Conservation (phyloP, 2,888 invertebrate genomes). For the Anaspis maculata region DNA sequence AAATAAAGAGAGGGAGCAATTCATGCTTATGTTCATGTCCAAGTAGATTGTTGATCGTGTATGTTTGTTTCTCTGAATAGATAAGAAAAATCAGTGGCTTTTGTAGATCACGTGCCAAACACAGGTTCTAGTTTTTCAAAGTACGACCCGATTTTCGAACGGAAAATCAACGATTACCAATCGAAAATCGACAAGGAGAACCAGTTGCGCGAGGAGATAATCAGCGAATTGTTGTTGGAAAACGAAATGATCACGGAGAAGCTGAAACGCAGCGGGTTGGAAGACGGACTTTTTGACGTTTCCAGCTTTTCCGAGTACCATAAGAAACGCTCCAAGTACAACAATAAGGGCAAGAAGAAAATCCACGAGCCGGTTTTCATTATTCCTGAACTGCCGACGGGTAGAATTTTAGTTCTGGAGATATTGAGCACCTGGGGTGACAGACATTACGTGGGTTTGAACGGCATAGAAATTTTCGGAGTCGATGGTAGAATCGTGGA, state of each 20-base stretch:
- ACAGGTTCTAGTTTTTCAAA: no score
- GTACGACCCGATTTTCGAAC: slow-evolving; percentile 19
- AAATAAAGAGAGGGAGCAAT: no score
- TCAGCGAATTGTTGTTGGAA: slow-evolving; percentile 32
- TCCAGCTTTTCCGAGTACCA: background rate
- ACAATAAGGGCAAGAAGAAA: slow-evolving; percentile 7
- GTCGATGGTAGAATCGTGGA: slow-evolving; percentile 50
- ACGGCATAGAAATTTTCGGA: slow-evolving; percentile 69
- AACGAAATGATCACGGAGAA: slow-evolving; percentile 29
- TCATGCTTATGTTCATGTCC: no score
- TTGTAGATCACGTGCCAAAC: no score
- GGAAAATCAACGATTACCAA: slow-evolving; percentile 27
- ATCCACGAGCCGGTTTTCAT: slow-evolving; percentile 45
- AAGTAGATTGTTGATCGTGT: no score
- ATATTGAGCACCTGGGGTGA: slow-evolving; percentile 75
- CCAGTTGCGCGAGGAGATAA: slow-evolving; percentile 31
- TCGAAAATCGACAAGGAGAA: slow-evolving; percentile 34
- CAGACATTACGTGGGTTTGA: slow-evolving; percentile 67
- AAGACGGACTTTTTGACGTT: no score
- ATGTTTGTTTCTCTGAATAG: no score
- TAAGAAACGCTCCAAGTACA: slow-evolving; percentile 17
- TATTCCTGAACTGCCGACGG: slow-evolving; percentile 68
- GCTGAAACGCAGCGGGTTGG: slow-evolving; percentile 12
- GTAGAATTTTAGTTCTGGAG: slow-evolving; percentile 57
- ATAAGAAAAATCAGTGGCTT: no score